Evolutionary conservation across 1,140 invertebrate species (phyloP), one percentile per base, ranked within the genome.

Genomic region (Zaprionus tsacasi): DNA sequence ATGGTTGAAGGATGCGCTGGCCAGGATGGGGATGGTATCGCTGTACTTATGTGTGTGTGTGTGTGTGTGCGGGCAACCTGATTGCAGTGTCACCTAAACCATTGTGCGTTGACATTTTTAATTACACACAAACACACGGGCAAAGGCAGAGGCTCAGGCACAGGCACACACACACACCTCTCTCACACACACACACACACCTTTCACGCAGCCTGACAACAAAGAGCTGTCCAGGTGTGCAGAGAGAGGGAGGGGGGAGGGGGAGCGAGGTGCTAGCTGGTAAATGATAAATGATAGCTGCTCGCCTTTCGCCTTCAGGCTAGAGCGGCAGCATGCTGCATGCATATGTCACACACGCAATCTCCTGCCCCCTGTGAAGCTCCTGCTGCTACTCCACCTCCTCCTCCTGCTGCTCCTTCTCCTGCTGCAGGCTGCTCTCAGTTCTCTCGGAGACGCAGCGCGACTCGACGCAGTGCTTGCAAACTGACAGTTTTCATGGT

Each of bases 101-200:
- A 70, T 73, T 87, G 82, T 87, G 82, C 82, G 71, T 86, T 87
- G 82, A 87, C 79, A 86, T 87, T 87, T 87, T 89, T 87, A 87
- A 87, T 87, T 89, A 89, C 80, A 80, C 63, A 70, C 81, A 69
- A 63, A 71, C 79, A 71, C 52, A 71, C 76, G 69, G 52, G 21
- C 21, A 21, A 2, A 21, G 21, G 21, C 21, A 21, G 1, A 21
- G 21, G 21, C 21, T 21, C 21, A 21, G 21, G 21, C 21, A 80
- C 77, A 78, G 63, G 67, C 81, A 66, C 55, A 82, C 79, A 79
- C 66, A 70, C 81, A 66, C 57, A 70, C 78, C 76, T 66, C 56
- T 83, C 80, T 77, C 63, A 64, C 80, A 69, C 57, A 58, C 78
- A 66, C 45, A 88, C 79, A 80, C 66, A 64, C 81, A 69, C 57